Evolutionary conservation across 2,797 vertebrate genomes (phyloP).

Genomic region (Falco berigora): DNA sequence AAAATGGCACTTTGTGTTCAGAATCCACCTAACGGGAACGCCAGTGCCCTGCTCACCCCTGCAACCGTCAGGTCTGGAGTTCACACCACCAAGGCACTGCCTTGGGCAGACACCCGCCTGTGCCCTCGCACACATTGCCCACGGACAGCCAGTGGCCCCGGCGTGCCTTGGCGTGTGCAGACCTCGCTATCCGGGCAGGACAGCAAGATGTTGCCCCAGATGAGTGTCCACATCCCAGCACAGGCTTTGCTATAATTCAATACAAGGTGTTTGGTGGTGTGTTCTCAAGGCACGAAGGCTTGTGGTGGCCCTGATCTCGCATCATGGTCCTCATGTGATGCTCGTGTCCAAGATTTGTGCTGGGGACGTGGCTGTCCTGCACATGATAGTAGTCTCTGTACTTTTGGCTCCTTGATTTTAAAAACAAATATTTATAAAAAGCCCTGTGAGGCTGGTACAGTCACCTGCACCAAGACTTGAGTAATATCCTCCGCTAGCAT

Average conservation of each 20-base stretch:
- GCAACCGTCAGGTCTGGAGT: rapidly evolving
- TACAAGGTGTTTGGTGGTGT: neutral
- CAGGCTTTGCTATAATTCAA: neutral
- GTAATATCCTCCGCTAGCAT: neutral
- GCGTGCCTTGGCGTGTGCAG: neutral
- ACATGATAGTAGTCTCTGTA: neutral
- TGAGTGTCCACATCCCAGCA: neutral
- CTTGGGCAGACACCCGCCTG: rapidly evolving
- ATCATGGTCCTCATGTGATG: neutral
- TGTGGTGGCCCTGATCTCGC: neutral
- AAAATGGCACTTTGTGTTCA: neutral
- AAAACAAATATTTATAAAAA: neutral
- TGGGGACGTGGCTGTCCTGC: neutral
- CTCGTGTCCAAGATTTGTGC: neutral
- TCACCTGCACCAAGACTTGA: neutral
- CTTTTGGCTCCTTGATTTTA: neutral
- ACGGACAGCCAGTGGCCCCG: neutral
- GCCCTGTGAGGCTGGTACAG: neutral
- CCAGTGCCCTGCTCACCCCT: neutral
- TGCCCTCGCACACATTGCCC: rapidly evolving
- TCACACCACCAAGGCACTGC: neutral
- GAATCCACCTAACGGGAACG: neutral
- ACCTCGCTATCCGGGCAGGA: neutral
- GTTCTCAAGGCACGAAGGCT: rapidly evolving
- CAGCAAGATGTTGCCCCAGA: neutral